Evolutionary conservation across 2,113 vertebrate species (phyloP), one percentile per base, ranked within the genome.

Genomic region (Ophiodon elongatus): DNA sequence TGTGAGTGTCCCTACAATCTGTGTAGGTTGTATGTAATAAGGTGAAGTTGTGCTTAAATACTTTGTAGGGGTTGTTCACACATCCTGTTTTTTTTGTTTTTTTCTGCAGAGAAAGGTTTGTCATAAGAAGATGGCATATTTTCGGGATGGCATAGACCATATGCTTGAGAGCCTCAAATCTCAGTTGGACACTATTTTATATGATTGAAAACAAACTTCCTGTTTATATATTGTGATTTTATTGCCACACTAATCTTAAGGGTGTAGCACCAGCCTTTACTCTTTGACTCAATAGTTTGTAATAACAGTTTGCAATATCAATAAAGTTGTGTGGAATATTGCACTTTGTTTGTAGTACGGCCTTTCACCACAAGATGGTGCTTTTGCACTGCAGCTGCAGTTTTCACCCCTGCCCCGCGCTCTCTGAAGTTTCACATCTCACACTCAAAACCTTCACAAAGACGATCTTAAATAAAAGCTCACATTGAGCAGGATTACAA

Each of bases 51-150:
- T 35, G 13, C 5, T 33, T 8, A 1, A 74, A 27, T 72, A 10
- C 8, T 21, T 5, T 65, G 35, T 8, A 23, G 25, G 3, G 0
- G 1, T 33, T 57, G 4, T 68, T 67, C 10, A n/a, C 54, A 57
- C 1, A 17, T 35, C 75, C 4, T 13, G 52, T 9, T 50, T 35
- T 9, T 19, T 41, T 25, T 54, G 8, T n/a, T 35, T 50, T 14
- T 6, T 4, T 50, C 73, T 35, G 29, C 27, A 96, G 96, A 92
- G 62, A 77, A 96, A 95, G 54, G 56, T 92, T 67, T 88, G 25
- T 52, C 87, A 95, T 63, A 92, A 89, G 91, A 94, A 92, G 88
- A 93, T 96, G 59, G 94, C 91, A 0, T 17, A 35, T 29, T 87
- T 96, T 19, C 89, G 92, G 47, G 95, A 96, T 17, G 72, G 72